Base-by-base conservation (phyloP, 2,797 vertebrate species). In the Chrysocyon brachyurus region DNA sequence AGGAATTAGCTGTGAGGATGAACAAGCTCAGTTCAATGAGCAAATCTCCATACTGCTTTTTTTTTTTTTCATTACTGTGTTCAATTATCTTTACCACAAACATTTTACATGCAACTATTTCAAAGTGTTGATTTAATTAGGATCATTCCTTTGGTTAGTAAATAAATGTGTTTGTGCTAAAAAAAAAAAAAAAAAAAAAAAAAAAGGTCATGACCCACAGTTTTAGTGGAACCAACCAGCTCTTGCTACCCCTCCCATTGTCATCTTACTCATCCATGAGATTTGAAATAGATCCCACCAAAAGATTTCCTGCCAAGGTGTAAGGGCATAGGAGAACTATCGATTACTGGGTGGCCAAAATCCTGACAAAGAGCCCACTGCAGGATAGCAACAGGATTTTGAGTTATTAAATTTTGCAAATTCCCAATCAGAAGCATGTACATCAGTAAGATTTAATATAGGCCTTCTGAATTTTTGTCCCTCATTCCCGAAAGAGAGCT, bases 361-460 rank as follows among this genome's bases (percentile, higher is more conserved):
- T 56, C 17, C 54, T 81, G 57, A 93, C 92, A 79, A 57, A 78
- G 19, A 88, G 11, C 14, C 33, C 33, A 40, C 36, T 31, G 3
- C 15, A 72, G 7, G 17, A 24, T 31, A 64, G 12, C 90, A 93
- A 88, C 6, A 88, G 77, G 85, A 90, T 81, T 94, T 89, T 56
- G 16, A 72, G 89, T 54, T 82, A 84, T 24, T 92, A 52, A 64
- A 19, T 24, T 82, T 91, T 95, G 86, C 46, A 46, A 68, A 95
- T 26, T 59, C 40, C 33, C 85, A 79, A 86, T 88, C 61, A 87
- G 68, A 95, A 56, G 16, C 46, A 19, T 36, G 26, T 28, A 68
- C 70, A 75, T 70, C 90, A 90, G 10, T 46, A 75, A 70, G 66
- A 84, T 89, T 96, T 94, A 90, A 72, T 21, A 24, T 9, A 73